phyloP scores from a whole-genome alignment of 2,113 vertebrate genomes.

The Mormoops blainvillei region DNA sequence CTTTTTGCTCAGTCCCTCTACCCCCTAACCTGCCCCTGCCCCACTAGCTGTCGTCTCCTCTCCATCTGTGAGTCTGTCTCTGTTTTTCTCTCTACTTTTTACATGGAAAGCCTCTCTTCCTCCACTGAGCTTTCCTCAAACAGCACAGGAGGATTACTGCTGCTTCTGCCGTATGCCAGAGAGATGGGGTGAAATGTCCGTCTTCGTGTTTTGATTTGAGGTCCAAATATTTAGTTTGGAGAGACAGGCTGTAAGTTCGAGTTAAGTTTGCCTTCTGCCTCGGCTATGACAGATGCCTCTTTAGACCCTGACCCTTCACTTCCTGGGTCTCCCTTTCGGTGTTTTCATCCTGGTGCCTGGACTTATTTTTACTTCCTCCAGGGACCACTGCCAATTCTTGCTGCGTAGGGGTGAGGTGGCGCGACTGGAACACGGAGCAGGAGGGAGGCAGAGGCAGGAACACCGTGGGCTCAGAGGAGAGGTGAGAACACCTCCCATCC shows the following conservation, averaged over 20 bases:
- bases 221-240: constrained; percentile 6
- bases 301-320: constrained; percentile 8
- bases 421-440: no score
- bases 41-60: no score
- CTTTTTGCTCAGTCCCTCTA: no score
- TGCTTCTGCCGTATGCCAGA: not conserved
- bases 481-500: not conserved
- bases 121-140: not conserved
- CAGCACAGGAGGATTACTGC: not conserved
- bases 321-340: not conserved
- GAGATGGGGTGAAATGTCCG: not conserved
- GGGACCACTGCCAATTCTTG: not conserved
- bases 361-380: constrained; percentile 40
- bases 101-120: not conserved
- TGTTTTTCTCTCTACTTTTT: not conserved
- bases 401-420: no score
- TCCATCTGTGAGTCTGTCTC: no score
- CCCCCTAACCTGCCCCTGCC: no score
- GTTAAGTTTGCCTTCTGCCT: not conserved
- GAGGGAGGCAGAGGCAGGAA: no score
- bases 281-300: not conserved
- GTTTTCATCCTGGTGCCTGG: not conserved
- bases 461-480: not conserved
- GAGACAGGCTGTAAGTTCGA: not conserved
- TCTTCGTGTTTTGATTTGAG: not conserved